A percentile compares a stretch with the other conserved stretches of the same genome.
phyloP scores from a whole-genome alignment of 2,888 invertebrate genomes.

The Anoncus sp. region DNA sequence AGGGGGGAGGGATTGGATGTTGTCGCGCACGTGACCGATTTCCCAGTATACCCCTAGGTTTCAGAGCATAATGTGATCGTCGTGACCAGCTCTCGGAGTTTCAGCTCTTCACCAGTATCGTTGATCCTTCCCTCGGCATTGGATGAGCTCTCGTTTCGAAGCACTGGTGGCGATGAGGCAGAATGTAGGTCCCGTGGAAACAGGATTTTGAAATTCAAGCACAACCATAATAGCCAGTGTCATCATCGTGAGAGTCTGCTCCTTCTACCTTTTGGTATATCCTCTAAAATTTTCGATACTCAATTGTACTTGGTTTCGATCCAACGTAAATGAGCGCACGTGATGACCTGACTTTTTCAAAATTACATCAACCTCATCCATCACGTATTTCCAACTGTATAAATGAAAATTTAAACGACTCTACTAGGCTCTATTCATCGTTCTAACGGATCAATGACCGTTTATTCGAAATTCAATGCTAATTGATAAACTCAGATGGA shows the following conservation, averaged over 20 bases:
- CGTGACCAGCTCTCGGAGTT: constrained; percentile 16
- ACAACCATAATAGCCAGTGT: constrained; percentile 71
- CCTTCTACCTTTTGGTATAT: background rate
- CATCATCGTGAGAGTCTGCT: constrained; percentile 5
- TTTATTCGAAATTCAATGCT: too few relatives aligned
- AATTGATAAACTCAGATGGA: too few relatives aligned
- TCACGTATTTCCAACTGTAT: too few relatives aligned
- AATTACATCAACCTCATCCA: constrained; percentile 23
- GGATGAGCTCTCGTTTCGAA: constrained; percentile 53
- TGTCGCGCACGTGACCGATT: constrained; percentile 55
- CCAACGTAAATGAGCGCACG: background rate
- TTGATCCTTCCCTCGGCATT: constrained; percentile 30
- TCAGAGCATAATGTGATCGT: constrained; percentile 40
- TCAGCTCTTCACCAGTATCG: constrained; percentile 7
- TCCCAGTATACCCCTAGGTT: constrained; percentile 2
- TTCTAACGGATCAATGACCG: too few relatives aligned
- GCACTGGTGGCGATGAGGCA: constrained; percentile 65
- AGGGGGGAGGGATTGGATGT: constrained; percentile 16
- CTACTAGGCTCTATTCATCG: too few relatives aligned
- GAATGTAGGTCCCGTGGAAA: constrained; percentile 56
- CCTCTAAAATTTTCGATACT: background rate
- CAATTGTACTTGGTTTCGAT: background rate
- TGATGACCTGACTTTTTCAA: background rate
- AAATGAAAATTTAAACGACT: too few relatives aligned
- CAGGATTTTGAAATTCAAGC: constrained; percentile 74